Conservation (phyloP, 2,797 vertebrate species). For the Crocodylus rhombifer region DNA sequence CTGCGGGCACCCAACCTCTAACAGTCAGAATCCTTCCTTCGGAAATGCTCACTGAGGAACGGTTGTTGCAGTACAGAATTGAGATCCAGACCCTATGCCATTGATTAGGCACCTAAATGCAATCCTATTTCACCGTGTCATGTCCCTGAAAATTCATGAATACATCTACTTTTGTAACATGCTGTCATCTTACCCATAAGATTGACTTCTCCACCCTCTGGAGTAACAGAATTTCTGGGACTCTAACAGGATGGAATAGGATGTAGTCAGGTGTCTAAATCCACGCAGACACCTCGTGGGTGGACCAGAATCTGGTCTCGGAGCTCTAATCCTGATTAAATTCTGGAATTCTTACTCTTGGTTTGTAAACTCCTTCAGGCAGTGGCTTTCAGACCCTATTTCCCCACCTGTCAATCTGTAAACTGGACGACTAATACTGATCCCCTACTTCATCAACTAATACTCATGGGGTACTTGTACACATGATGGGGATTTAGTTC, state of each 20-base stretch:
- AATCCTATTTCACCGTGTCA: too few species aligned
- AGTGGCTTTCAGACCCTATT: not conserved
- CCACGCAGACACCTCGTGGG: too few species aligned
- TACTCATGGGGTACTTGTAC: not conserved
- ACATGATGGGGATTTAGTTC: too few species aligned
- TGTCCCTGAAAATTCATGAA: too few species aligned
- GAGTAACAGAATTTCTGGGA: too few species aligned
- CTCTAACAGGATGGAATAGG: too few species aligned
- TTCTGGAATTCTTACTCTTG: not conserved
- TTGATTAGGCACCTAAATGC: too few species aligned
- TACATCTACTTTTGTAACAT: too few species aligned
- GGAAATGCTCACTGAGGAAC: not conserved
- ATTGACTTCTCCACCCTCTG: too few species aligned
- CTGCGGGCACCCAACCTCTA: fast-evolving
- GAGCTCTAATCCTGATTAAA: not conserved
- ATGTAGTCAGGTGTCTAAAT: too few species aligned
- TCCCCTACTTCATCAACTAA: not conserved
- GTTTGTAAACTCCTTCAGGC: not conserved
- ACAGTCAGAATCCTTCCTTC: not conserved
- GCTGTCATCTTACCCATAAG: too few species aligned
- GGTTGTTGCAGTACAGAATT: not conserved
- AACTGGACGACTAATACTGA: constrained; percentile 1
- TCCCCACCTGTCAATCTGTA: not conserved
- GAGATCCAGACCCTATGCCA: not conserved
- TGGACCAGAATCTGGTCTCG: too few species aligned